These are phyloP conservation scores for Maniola jurtina DNA, from an alignment of 1,140 invertebrate genomes.

Conservation along the genomic window DNA sequence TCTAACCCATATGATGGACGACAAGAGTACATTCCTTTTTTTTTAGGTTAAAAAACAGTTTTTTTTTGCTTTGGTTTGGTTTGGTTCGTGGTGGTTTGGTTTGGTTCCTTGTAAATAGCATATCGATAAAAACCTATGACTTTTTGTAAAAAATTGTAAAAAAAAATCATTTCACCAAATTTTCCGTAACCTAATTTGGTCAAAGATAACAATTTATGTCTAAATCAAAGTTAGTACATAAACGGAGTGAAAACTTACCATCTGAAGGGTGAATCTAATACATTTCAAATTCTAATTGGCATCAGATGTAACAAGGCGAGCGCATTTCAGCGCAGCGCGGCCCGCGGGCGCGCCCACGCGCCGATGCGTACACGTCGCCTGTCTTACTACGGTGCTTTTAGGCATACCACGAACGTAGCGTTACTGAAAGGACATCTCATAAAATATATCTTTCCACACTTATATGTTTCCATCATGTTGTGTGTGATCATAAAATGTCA, in stretches of 20 bases:
- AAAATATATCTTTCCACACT: too few species aligned
- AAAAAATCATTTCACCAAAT: background rate
- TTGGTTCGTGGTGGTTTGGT: too few species aligned
- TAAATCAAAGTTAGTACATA: background rate
- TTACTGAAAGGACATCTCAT: background rate
- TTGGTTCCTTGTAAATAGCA: too few species aligned
- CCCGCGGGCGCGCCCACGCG: conserved; percentile 46
- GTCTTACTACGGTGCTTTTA: conserved; percentile 28
- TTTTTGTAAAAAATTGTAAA: too few species aligned
- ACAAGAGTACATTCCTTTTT: too few species aligned
- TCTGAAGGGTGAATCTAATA: conserved; percentile 20
- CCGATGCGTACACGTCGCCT: conserved; percentile 32
- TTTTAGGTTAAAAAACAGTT: too few species aligned
- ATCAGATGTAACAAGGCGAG: conserved; percentile 30
- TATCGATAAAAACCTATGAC: too few species aligned
- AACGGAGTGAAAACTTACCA: conserved; percentile 3
- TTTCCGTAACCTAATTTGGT: background rate
- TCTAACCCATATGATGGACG: too few species aligned
- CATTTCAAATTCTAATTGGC: conserved; percentile 31
- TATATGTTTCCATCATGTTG: too few species aligned
- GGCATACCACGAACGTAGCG: conserved; percentile 13
- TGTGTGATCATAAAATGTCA: too few species aligned
- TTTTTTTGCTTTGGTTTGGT: too few species aligned
- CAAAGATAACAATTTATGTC: background rate
- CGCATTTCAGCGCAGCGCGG: conserved; percentile 23